These are phyloP conservation scores for Apodemia mormo DNA, from an alignment of 2,888 invertebrate species.

Conservation along the genomic window DNA sequence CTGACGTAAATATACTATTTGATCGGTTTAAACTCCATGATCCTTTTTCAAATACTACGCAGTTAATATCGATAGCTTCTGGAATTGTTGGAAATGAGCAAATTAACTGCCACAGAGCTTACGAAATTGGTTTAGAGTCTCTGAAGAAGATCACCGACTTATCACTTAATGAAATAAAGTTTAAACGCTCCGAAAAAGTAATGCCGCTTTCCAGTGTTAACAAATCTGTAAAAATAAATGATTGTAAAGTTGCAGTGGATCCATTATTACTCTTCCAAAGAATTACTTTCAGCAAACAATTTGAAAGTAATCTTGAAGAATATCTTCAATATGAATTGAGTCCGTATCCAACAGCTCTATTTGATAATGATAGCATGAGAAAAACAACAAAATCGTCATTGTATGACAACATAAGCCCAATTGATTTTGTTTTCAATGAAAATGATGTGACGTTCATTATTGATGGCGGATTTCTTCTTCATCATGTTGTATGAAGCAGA, in stretches of 20 bases:
- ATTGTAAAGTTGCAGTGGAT: no score
- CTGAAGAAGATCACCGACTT: conserved; percentile 25
- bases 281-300: conserved; percentile 33
- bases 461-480: conserved; percentile 46
- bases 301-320: conserved; percentile 39
- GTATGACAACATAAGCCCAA: conserved; percentile 37
- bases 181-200: no score
- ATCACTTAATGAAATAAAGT: no score
- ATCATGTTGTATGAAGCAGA: conserved; percentile 45
- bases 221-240: no score
- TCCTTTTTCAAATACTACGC: conserved; percentile 36
- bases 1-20: conserved; percentile 33
- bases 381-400: conserved; percentile 42
- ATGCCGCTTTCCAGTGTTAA: no score
- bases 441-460: conserved; percentile 33
- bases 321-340: conserved; percentile 40
- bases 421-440: conserved; percentile 34
- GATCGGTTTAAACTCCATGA: conserved; percentile 37
- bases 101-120: conserved; percentile 43
- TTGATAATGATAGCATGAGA: conserved; percentile 40
- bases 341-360: conserved; percentile 40
- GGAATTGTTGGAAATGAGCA: conserved; percentile 39
- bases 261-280: no score
- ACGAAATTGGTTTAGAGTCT: conserved; percentile 36
- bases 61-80: conserved; percentile 37